Evolutionary conservation across 2,113 vertebrate genomes (phyloP), one percentile per base, ranked within the genome.

Genomic region (Chaetura pelagica): DNA sequence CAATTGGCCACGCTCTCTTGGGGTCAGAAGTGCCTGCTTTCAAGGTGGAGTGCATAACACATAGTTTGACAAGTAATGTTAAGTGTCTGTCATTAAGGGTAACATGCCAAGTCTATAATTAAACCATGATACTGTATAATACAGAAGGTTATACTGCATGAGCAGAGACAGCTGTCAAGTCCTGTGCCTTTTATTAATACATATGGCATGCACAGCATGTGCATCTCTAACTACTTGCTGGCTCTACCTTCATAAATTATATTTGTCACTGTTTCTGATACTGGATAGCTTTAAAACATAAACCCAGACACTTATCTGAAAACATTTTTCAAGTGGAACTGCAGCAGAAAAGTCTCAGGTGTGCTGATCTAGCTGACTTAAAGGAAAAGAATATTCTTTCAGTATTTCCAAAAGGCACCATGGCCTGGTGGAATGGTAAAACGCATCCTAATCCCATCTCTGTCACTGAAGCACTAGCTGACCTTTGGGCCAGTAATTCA

Each of bases 81-180:
- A 96, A 97, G 89, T 92, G 77, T 93, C 93, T 97, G 89, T 97
- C 94, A 96, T 95, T 96, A 93, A 75, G 88, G 77, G 94, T 87
- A 89, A 77, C 82, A 87, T 97, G 95, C 89, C 87, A 90, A 95
- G 74, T 96, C 96, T 97, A 97, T 96, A 96, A 97, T 97, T 96
- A 97, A 97, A 96, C 97, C 96, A 55, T 96, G 95, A 93, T 96
- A 96, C 89, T 89, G 76, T 97, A 97, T 96, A 96, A 97, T 93
- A 95, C 78, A 96, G 90, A 96, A 97, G 89, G 92, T 94, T 95
- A 97, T 85, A 64, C 79, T 87, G 90, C 90, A 87, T 87, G 87
- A 79, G 84, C 59, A 79, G 90, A 95, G 87, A 96, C 92, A 97
- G 93, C 94, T 94, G 97, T 97, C 93, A 97, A 93, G 81, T 89